Evolutionary conservation across 1,140 invertebrate species (phyloP).

Genomic region (Drosophila tristis): DNA sequence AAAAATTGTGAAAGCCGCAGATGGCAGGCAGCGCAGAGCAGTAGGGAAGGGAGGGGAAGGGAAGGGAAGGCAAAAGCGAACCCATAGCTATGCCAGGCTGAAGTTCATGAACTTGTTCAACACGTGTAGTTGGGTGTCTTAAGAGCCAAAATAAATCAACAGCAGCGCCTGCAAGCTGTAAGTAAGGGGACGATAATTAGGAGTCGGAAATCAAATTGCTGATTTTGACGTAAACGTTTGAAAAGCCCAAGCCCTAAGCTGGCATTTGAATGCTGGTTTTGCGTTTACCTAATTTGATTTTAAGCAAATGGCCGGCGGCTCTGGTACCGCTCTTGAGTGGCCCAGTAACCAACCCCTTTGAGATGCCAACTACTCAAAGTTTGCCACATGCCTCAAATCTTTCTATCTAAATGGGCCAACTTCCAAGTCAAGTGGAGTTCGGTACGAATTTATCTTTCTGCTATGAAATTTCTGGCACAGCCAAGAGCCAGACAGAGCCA

Average conservation of each 20-base stretch:
- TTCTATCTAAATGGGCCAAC: constrained; percentile 67
- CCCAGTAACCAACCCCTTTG: constrained; percentile 24
- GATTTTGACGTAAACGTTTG: not conserved
- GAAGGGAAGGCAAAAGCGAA: not conserved
- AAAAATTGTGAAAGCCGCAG: constrained; percentile 42
- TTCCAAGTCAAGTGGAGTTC: constrained; percentile 58
- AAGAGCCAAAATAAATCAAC: constrained; percentile 4
- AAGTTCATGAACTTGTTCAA: constrained; percentile 74
- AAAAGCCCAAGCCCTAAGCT: constrained; percentile 1
- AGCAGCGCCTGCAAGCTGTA: constrained; percentile 25
- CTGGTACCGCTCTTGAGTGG: constrained; percentile 16
- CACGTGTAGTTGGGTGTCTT: constrained; percentile 57
- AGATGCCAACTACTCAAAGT: constrained; percentile 21
- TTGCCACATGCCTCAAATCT: constrained; percentile 46
- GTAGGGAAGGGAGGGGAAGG: not conserved
- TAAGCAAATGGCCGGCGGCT: constrained; percentile 37
- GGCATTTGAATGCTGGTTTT: constrained; percentile 10
- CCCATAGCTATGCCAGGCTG: constrained; percentile 16
- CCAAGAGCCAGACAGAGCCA: constrained; percentile 29
- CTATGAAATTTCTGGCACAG: constrained; percentile 55
- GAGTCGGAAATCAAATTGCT: constrained; percentile 54
- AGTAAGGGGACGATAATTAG: constrained; percentile 50
- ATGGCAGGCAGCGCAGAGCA: constrained; percentile 5
- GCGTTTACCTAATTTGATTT: constrained; percentile 28
- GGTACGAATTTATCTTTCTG: constrained; percentile 63